Base-by-base conservation (phyloP, 2,113 vertebrate species). In the Petroica traversi region DNA sequence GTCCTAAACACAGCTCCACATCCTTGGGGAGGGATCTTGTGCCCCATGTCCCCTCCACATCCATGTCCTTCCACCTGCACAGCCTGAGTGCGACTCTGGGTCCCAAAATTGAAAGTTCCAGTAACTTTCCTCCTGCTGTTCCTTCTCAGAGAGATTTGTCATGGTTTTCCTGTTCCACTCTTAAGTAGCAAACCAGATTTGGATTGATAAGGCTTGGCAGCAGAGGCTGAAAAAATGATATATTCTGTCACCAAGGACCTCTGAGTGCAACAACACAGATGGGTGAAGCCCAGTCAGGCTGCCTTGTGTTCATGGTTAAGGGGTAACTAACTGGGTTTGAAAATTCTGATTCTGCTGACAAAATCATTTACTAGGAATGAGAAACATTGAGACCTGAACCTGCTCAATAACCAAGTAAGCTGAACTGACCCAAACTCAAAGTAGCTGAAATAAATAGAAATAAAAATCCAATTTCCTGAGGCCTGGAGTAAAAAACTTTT, bases 31-130 rank as follows among this genome's bases (percentile, higher is more conserved):
- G 10, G 34, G 26, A 26, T 26, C 55, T 5, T 31, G 41, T 29
- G 31, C 43, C 41, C 69, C 77, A 11, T 0, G 12, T 8, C 38
- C 45, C 7, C 0, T 5, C 41, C 51, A 18, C 18, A 24, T 19
- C 8, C 43, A 5, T 8, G 33, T 36, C 72, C 52, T 45, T 33
- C 52, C 63, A 52, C 73, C 63, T 28, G 59, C 36, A 25, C 51
- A 51, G 51, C 86, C 34, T 7, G 5, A 4, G 61, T 51, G 19
- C 7, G 11, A 18, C n/a, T 57, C 24, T 2, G 16, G 22, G 19
- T 15, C 36, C 78, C 59, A 23, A 57, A 46, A 62, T 51, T 3
- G 18, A 51, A 59, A 45, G 14, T 55, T 69, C 22, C 29, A 19
- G 9, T 41, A 26, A 46, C 24, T 61, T 73, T 55, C 6, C 57